A percentile compares a stretch with the other conserved stretches of the same genome.
Conservation (phyloP, 64 coral and sea anemone species). For the Astreopora myriophthalma region DNA sequence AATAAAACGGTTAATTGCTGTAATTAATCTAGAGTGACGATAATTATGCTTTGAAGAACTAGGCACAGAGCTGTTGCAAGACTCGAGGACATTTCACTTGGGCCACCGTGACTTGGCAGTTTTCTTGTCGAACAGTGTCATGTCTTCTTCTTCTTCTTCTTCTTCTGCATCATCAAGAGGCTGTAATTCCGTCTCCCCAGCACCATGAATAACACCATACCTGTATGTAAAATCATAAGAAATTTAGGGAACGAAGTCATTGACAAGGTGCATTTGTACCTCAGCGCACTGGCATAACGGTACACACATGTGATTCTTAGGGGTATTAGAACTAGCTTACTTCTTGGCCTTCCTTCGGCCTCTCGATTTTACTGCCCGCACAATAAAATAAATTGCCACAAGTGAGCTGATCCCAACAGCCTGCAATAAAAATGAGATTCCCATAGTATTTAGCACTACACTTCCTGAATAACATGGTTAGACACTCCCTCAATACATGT, state of each 20-base stretch:
- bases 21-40: no score
- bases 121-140: conserved; percentile 84
- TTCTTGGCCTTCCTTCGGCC: conserved; percentile 89
- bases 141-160: conserved; percentile 88
- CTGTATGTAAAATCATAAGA: no score
- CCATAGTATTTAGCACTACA: neutral
- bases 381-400: conserved; percentile 90
- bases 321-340: conserved; percentile 24
- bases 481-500: neutral
- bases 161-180: conserved; percentile 61
- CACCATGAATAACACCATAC: conserved; percentile 83
- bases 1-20: no score
- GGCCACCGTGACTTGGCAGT: neutral
- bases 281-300: no score
- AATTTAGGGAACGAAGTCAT: no score
- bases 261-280: no score
- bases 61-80: neutral
- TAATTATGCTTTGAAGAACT: neutral
- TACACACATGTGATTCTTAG: neutral
- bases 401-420: conserved; percentile 65
- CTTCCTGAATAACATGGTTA: neutral
- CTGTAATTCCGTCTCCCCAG: conserved; percentile 75
- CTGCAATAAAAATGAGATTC: neutral
- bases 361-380: conserved; percentile 78
- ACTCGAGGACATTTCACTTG: neutral